Evolutionary conservation across 1,140 invertebrate species (phyloP), one percentile per base, ranked within the genome.

Genomic region (Drosophila littoralis): DNA sequence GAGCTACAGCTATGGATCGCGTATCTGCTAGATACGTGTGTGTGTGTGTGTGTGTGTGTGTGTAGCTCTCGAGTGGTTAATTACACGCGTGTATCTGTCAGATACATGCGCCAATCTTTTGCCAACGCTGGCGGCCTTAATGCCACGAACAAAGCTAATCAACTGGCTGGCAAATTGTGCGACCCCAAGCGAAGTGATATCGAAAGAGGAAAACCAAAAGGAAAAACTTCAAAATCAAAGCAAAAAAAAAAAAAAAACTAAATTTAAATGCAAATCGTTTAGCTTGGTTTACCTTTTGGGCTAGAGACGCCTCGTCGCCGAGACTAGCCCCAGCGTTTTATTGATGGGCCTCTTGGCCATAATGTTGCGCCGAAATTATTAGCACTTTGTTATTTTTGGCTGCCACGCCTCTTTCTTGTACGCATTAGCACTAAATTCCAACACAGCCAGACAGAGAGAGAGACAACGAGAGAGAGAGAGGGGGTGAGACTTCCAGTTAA

Each of bases 381-480:
- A 88, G 83, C 83, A 86, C 83, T 86, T 86, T 86, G 75, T 86
- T 86, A 86, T 84, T 73, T 79, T 82, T 42, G 77, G 61, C 55
- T 60, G 83, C 55, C 75, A 88, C 83, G 83, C 83, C 83, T 72
- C 83, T 86, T 86, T 83, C 83, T 88, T 86, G 83, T 86, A 79
- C 76, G 77, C 76, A 86, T 88, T 82, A 88, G 83, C 73, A 79
- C 72, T 79, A 79, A 75, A 75, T 79, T 79, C 57, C 35, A 48
- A 58, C n/a, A 57, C 48, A 55, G 32, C 59, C 48, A 68, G 45
- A 33, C 17, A 57, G 22, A 6, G 3, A 48, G 6, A 5, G 4
- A 8, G 2, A 48, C 1, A 43, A 6, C n/a, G 13, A 15, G 6
- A n/a, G 7, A 3, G 42, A 15, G 40, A 42, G 42, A 45, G 42